These are phyloP conservation scores for Plectrocnemia conspersa DNA, from an alignment of 1,140 invertebrate genomes.

Conservation along the genomic window DNA sequence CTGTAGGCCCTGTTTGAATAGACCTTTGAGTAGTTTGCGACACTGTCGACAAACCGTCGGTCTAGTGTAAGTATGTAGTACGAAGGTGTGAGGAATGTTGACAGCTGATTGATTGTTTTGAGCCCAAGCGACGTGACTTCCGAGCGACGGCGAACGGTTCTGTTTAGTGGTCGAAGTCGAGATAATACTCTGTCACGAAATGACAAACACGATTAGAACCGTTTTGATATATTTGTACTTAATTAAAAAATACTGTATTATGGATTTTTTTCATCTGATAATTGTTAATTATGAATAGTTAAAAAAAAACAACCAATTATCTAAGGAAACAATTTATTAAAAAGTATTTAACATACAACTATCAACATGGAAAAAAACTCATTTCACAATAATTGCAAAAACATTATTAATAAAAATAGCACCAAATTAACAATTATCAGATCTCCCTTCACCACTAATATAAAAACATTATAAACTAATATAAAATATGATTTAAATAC, in stretches of 20 bases:
- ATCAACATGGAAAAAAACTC: background rate
- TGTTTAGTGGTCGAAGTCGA: conserved; percentile 40
- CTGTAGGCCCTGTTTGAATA: conserved; percentile 95
- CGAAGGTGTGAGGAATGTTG: conserved; percentile 88
- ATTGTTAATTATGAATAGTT: background rate
- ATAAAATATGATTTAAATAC: background rate
- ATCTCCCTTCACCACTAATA: conserved; percentile 33
- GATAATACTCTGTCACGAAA: conserved; percentile 30
- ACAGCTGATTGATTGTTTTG: conserved; percentile 54
- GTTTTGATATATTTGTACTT: conserved; percentile 3
- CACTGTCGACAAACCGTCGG: conserved; percentile 95
- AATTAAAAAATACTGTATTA: background rate
- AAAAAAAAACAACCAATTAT: background rate
- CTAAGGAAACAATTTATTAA: background rate
- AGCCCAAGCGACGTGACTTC: conserved; percentile 53
- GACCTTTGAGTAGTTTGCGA: conserved; percentile 89
- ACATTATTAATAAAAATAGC: conserved; percentile 1
- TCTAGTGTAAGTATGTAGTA: conserved; percentile 88
- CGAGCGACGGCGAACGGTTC: conserved; percentile 68
- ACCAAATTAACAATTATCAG: conserved; percentile 35
- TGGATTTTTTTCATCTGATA: too few species aligned
- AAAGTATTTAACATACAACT: background rate
- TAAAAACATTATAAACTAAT: too few species aligned
- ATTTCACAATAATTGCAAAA: background rate
- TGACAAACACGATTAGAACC: background rate